Evolutionary conservation across 2,888 invertebrate species (phyloP).

Genomic region (Philereme transversata): DNA sequence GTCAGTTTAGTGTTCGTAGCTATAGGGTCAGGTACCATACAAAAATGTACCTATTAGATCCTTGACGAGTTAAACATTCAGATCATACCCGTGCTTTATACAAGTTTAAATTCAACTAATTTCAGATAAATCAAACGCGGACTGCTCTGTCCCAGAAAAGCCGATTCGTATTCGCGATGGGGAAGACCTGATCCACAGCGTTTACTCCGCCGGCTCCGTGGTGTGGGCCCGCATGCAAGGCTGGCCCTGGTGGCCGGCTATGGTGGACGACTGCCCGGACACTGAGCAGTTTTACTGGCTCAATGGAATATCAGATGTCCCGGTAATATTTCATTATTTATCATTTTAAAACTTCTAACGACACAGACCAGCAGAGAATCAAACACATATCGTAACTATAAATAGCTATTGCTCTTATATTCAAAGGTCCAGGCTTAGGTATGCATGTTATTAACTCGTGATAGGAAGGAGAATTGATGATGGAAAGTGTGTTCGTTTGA

Average conservation of each 20-base stretch:
- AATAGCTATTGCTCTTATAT: no score
- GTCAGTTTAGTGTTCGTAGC: no score
- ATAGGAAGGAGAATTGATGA: no score
- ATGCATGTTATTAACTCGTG: no score
- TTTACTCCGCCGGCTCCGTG: slow-evolving; percentile 86
- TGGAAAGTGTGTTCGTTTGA: no score
- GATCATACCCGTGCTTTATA: background rate
- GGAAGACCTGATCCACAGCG: slow-evolving; percentile 82
- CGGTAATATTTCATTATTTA: slow-evolving; percentile 63
- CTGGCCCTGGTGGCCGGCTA: slow-evolving; percentile 89
- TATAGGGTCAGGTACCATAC: no score
- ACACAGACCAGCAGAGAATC: no score
- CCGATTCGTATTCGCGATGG: slow-evolving; percentile 69
- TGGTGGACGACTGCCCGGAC: slow-evolving; percentile 88
- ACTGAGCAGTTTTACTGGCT: slow-evolving; percentile 84
- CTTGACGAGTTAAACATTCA: no score
- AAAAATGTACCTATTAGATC: no score
- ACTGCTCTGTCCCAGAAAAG: slow-evolving; percentile 80
- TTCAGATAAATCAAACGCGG: slow-evolving; percentile 71
- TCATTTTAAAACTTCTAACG: no score
- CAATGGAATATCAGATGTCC: slow-evolving; percentile 79
- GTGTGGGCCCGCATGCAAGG: slow-evolving; percentile 86
- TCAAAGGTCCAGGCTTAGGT: no score
- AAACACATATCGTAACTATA: no score
- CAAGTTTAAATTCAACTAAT: background rate